A percentile compares a stretch with the other conserved stretches of the same genome.
phyloP scores from a whole-genome alignment of 2,113 vertebrate species.

The Gasterosteus aculeatus region DNA sequence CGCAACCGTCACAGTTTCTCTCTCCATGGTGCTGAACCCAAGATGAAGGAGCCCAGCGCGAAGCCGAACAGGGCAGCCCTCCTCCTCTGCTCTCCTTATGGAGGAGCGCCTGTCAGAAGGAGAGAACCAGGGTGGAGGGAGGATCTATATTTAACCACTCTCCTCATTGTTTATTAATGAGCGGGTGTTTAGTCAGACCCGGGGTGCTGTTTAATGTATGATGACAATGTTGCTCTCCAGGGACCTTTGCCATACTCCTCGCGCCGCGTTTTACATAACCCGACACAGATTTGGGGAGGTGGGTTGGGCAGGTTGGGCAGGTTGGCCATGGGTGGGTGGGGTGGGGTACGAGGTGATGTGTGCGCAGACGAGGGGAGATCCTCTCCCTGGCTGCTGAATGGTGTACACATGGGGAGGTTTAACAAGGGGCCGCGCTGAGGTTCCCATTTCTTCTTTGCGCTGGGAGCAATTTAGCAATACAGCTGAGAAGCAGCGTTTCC shows the following conservation, averaged over 20 bases:
- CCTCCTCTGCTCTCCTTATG: conserved; percentile 53
- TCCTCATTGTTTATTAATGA: conserved; percentile 80
- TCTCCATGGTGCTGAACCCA: conserved; percentile 79
- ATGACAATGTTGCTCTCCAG: conserved; percentile 75
- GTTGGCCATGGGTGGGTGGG: conserved; percentile 44
- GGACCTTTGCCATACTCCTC: conserved; percentile 71
- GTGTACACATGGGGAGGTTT: conserved; percentile 68
- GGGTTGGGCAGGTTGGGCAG: conserved; percentile 26
- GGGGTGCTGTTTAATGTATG: conserved; percentile 82
- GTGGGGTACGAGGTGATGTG: conserved; percentile 1
- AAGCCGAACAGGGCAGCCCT: conserved; percentile 41
- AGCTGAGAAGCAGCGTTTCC: conserved; percentile 27
- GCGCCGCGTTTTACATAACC: conserved; percentile 75
- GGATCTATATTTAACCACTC: conserved; percentile 76
- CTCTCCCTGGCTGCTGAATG: conserved; percentile 58
- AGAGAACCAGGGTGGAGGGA: conserved; percentile 31
- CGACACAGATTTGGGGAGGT: conserved; percentile 59
- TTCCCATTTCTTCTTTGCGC: conserved; percentile 47
- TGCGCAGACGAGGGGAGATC: conserved; percentile 51
- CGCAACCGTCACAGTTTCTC: conserved; percentile 32
- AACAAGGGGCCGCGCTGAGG: conserved; percentile 62
- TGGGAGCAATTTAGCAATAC: conserved; percentile 43
- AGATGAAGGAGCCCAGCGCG: conserved; percentile 35
- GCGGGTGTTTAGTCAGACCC: conserved; percentile 80
- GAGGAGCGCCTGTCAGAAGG: conserved; percentile 51